Evolutionary conservation across 2,797 vertebrate genomes (phyloP).

Genomic region (Lycodopsis pacificus): DNA sequence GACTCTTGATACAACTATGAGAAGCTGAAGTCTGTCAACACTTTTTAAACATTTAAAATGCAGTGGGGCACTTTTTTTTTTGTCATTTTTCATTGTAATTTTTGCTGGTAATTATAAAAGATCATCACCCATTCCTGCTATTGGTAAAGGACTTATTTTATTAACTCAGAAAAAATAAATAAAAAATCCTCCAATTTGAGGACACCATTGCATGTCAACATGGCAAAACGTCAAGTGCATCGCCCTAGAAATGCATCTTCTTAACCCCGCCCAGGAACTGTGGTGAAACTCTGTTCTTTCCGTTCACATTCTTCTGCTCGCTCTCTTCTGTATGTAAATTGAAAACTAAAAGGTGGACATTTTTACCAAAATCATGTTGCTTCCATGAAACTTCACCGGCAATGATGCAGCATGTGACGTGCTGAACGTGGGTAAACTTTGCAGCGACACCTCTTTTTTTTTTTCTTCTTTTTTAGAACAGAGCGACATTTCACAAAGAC

Average conservation of each 20-base stretch:
- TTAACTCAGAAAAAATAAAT: slow-evolving; percentile 62
- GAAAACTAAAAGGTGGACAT: slow-evolving; percentile 56
- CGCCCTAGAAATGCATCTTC: slow-evolving; percentile 48
- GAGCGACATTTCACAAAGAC: slow-evolving; percentile 65
- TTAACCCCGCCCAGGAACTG: slow-evolving; percentile 50
- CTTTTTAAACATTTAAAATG: slow-evolving; percentile 60
- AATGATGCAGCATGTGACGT: slow-evolving; percentile 72
- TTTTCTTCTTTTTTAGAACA: slow-evolving; percentile 22
- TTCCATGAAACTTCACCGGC: slow-evolving; percentile 72
- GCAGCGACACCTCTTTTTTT: slow-evolving; percentile 44
- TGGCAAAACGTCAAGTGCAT: slow-evolving; percentile 42
- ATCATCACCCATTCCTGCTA: slow-evolving; percentile 68
- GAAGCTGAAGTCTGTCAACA: slow-evolving; percentile 48
- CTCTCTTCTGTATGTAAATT: slow-evolving; percentile 65
- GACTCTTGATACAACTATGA: slow-evolving; percentile 55
- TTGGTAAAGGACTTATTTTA: slow-evolving; percentile 79
- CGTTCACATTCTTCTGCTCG: slow-evolving; percentile 63
- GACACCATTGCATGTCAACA: slow-evolving; percentile 76
- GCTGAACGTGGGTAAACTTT: slow-evolving; percentile 59
- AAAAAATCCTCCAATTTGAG: slow-evolving; percentile 51
- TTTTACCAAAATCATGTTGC: slow-evolving; percentile 74
- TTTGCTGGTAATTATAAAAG: slow-evolving; percentile 79
- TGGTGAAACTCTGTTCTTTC: slow-evolving; percentile 54
- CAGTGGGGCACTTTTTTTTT: slow-evolving; percentile 63
- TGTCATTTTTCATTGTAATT: slow-evolving; percentile 65